Evolutionary conservation across 2,113 vertebrate genomes (phyloP), one percentile per base, ranked within the genome.

Genomic region (Steatornis caripensis): DNA sequence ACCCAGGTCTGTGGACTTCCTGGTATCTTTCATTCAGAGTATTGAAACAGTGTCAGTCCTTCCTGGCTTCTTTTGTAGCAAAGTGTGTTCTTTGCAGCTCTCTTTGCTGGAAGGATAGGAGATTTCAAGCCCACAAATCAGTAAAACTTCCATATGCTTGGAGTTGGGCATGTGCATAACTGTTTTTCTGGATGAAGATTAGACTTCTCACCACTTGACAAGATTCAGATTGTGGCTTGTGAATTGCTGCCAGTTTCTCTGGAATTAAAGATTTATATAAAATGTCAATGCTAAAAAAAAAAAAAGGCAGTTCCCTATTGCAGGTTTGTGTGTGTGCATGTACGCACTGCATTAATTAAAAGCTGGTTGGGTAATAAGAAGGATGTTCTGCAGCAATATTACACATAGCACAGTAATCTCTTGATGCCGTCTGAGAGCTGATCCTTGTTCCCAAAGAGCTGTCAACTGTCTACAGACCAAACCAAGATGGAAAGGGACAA

Each of bases 111-210:
- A 89, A 86, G 64, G 49, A 37, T 60, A 45, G 51, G 79, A 71
- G 55, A 37, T 62, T 55, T 76, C 45, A 43, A 87, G 62, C 30
- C 80, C 48, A 29, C 32, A 51, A 37, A 45, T 68, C 54, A 15
- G 12, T 41, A 13, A 48, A 65, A 24, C 66, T 83, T 79, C 88
- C 72, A 69, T 71, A 58, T 92, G 86, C 48, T 89, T 64, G n/a
- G 81, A 87, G 61, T 3, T 87, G 65, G 34, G 65, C 65, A 87
- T 87, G 88, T 92, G 90, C 10, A 1, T 60, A 75, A 37, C 80
- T 84, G 91, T 65, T 90, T 84, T 86, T 57, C 80, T 95, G 92
- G 89, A 97, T 84, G 61, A 75, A 64, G 65, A 89, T 84, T 55
- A 94, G 51, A 94, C 39, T 75, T 90, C 94, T 79, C 69, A 75